phyloP scores from a whole-genome alignment of 2,888 invertebrate genomes.

The Octonoba sinensis region DNA sequence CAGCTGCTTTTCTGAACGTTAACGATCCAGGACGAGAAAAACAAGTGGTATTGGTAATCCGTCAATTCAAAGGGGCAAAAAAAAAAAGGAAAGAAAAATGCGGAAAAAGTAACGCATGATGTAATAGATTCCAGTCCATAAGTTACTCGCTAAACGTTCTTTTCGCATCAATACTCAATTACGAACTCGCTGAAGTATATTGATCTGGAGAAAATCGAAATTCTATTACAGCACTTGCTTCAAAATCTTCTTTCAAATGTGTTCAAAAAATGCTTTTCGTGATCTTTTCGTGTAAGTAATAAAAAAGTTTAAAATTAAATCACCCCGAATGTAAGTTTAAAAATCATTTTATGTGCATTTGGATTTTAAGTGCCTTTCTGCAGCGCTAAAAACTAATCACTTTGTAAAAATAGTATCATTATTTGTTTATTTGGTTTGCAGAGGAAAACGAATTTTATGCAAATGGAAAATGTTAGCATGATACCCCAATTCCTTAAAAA shows the following conservation, averaged over 20 bases:
- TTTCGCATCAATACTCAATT: constrained; percentile 51
- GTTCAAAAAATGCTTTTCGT: constrained; percentile 27
- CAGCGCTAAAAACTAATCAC: too few species aligned
- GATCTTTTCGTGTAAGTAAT: too few species aligned
- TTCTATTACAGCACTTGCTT: constrained; percentile 31
- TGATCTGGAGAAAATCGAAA: constrained; percentile 47
- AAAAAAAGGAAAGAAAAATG: too few species aligned
- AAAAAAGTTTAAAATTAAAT: too few species aligned
- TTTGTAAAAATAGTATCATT: too few species aligned
- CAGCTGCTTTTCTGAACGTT: constrained; percentile 34
- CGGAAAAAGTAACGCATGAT: constrained; percentile 28
- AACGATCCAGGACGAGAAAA: constrained; percentile 30
- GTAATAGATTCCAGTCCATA: constrained; percentile 49
- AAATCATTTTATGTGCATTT: too few species aligned
- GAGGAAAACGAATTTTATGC: too few species aligned
- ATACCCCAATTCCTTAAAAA: too few species aligned
- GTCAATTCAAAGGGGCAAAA: constrained; percentile 22
- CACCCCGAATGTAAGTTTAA: too few species aligned
- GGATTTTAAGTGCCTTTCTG: too few species aligned
- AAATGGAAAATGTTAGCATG: too few species aligned
- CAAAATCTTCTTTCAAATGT: constrained; percentile 22
- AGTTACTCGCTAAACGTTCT: constrained; percentile 49
- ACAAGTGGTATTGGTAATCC: constrained; percentile 50
- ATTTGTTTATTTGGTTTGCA: too few species aligned
- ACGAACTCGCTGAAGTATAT: constrained; percentile 37